A percentile compares a stretch with the other conserved stretches of the same genome.
Evolutionary conservation across 1,140 invertebrate species (phyloP).

Genomic region (Macrocentrus cingulum): DNA sequence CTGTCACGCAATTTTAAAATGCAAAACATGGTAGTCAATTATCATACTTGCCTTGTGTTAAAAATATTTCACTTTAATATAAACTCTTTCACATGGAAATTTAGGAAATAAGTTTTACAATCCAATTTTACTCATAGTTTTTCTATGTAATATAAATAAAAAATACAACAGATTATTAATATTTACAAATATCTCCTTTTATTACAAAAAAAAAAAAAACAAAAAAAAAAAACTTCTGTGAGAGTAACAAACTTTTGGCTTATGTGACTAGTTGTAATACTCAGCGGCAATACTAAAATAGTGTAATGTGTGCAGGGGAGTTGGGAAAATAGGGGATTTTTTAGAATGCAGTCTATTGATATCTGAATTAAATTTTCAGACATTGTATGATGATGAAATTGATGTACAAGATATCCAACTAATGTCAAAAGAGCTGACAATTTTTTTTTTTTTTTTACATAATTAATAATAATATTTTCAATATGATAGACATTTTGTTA

Average conservation of each 20-base stretch:
- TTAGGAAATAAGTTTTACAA: neutral
- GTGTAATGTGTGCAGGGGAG: conserved; percentile 36
- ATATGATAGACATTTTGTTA: too few species aligned
- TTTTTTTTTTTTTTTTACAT: too few species aligned
- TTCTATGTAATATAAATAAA: neutral
- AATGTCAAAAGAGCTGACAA: too few species aligned
- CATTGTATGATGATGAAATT: too few species aligned
- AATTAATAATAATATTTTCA: too few species aligned
- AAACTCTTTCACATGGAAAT: neutral
- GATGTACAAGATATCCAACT: too few species aligned
- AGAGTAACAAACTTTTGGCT: conserved; percentile 55
- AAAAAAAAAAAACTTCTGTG: conserved; percentile 39
- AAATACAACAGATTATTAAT: conserved; percentile 7
- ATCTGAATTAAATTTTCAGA: conserved; percentile 6
- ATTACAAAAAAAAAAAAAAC: conserved; percentile 54
- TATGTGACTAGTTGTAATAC: conserved; percentile 56
- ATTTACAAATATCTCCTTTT: conserved; percentile 42
- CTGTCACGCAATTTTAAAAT: neutral
- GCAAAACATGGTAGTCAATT: neutral
- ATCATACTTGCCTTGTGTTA: neutral
- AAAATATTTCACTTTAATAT: neutral
- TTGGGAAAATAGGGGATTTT: conserved; percentile 10
- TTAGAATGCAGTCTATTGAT: conserved; percentile 4
- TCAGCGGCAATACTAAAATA: conserved; percentile 55
- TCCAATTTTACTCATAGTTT: neutral